Base-by-base conservation (phyloP, 2,888 invertebrate genomes). In the Ligdia adustata region DNA sequence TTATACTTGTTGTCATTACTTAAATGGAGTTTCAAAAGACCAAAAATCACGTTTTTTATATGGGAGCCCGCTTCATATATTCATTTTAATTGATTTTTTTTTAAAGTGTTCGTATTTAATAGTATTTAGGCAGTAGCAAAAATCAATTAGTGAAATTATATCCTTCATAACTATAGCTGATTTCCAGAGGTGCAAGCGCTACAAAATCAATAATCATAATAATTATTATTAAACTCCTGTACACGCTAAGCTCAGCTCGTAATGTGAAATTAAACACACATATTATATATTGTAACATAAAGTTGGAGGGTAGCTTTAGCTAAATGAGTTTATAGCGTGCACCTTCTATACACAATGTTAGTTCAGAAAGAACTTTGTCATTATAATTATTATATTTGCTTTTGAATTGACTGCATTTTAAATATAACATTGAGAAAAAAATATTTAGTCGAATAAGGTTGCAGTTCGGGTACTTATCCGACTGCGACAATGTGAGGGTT, bases 241-340 rank as follows among this genome's bases (percentile, higher is more conserved):
- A 70, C 73, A 72, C 69, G 72, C 72, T 52, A 75, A 54, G 67
- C 61, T 66, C 63, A 64, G 62, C 71, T 66, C 68, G 69, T 73
- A 82, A 81, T 78, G 81, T 72, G 81, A 78, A 79, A 82, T 78
- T 83, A 82, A 86, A 82, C 78, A 78, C 75, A 69, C 62, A n/a
- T n/a, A n/a, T n/a, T n/a, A n/a, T n/a, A n/a, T n/a, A n/a, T n/a
- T 66, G 65, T 62, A 68, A 74, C 72, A 68, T 63, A 75, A 79
- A 79, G 80, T 82, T 83, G 75, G 72, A 70, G 71, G 69, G 66
- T 68, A 70, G 71, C 71, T 69, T 67, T 69, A 70, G 62, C 69
- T 71, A 82, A 87, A 87, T 84, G 82, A 82, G 80, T 77, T 83
- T 82, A 83, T 86, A 58, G 86, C 86, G 85, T 85, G 86, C 74